These are phyloP conservation scores for Drosophila jambulina DNA, from an alignment of 1,140 invertebrate genomes.

Conservation along the genomic window DNA sequence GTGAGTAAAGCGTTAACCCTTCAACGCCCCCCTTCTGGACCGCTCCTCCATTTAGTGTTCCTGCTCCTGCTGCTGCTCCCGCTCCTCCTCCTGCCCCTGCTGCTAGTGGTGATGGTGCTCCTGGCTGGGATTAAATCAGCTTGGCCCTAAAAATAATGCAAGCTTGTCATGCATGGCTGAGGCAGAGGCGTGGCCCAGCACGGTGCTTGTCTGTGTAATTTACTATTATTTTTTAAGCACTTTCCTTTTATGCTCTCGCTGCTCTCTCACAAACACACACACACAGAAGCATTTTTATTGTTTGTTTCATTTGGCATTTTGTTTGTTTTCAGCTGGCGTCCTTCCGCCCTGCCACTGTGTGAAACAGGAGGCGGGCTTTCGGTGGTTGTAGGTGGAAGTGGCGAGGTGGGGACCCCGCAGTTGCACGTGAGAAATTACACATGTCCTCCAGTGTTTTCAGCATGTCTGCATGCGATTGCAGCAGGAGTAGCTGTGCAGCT, in stretches of 20 bases:
- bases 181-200: constrained; percentile 33
- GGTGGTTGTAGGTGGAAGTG: neutral
- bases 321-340: constrained; percentile 39
- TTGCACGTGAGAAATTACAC: constrained; percentile 80
- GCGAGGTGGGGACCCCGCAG: constrained; percentile 27
- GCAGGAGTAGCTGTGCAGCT: constrained; percentile 27
- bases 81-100: neutral
- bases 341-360: constrained; percentile 2
- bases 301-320: constrained; percentile 74
- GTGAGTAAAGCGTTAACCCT: constrained; percentile 59
- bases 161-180: constrained; percentile 72
- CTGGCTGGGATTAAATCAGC: constrained; percentile 71
- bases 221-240: constrained; percentile 81
- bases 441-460: constrained; percentile 71
- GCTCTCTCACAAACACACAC: constrained; percentile 31
- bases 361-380: constrained; percentile 2
- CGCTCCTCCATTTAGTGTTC: constrained; percentile 11
- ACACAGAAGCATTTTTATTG: constrained; percentile 65
- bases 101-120: constrained; percentile 1
- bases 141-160: constrained; percentile 75
- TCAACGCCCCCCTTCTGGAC: constrained; percentile 35
- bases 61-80: constrained; percentile 4
- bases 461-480: constrained; percentile 50
- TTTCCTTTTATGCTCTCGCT: constrained; percentile 70
- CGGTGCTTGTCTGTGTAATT: constrained; percentile 69